These are phyloP conservation scores for Aythya baeri DNA, from an alignment of 2,113 vertebrate species.

Conservation along the genomic window DNA sequence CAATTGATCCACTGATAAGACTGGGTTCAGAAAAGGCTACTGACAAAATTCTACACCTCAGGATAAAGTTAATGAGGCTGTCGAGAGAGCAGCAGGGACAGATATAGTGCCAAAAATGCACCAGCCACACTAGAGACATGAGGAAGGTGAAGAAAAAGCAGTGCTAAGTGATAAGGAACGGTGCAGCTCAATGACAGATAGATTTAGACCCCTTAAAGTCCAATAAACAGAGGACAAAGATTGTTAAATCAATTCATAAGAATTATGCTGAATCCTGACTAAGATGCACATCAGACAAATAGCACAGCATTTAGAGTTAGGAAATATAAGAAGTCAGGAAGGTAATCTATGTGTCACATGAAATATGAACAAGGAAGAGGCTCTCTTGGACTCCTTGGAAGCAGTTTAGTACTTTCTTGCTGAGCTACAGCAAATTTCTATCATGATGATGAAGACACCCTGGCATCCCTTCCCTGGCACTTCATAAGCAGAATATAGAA, in stretches of 20 bases:
- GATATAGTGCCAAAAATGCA: conserved; percentile 64
- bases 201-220: conserved; percentile 13
- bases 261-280: conserved; percentile 38
- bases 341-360: neutral
- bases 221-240: neutral
- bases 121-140: neutral
- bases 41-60: conserved; percentile 51
- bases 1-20: conserved; percentile 48
- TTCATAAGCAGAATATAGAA: neutral
- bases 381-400: neutral
- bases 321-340: conserved; percentile 11
- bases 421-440: neutral
- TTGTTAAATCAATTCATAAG: conserved; percentile 26
- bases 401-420: conserved; percentile 22
- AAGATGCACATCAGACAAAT: neutral
- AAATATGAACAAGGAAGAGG: conserved; percentile 29
- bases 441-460: neutral
- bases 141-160: neutral
- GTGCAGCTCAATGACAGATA: neutral
- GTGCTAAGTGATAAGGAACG: conserved; percentile 11
- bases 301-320: neutral
- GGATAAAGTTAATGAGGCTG: conserved; percentile 68
- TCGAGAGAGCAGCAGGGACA: conserved; percentile 45
- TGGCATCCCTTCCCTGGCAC: neutral
- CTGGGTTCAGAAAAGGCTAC: conserved; percentile 58